Evolutionary conservation across 2,888 invertebrate genomes (phyloP).

Genomic region (Chloromyia formosa): DNA sequence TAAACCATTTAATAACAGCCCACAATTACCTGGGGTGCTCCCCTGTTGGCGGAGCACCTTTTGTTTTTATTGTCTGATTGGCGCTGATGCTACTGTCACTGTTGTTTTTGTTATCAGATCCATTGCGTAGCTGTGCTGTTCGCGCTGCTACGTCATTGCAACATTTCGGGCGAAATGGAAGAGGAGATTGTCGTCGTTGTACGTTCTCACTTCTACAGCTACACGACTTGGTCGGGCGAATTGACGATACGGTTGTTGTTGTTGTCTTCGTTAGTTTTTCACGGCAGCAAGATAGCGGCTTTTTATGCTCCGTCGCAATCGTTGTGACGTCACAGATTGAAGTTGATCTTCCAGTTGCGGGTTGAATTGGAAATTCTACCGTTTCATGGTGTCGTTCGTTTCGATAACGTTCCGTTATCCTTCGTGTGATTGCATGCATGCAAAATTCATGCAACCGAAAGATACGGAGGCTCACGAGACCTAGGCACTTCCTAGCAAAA

Average conservation of each 20-base stretch:
- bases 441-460: conserved; percentile 22
- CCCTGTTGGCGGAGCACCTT: no score
- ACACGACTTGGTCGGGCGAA: no score
- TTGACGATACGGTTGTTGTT: background rate
- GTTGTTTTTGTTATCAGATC: conserved; percentile 2
- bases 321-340: conserved; percentile 27
- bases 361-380: conserved; percentile 19
- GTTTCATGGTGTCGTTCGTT: conserved; percentile 15
- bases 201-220: background rate
- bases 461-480: background rate
- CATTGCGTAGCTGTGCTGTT: conserved; percentile 19
- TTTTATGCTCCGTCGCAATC: background rate
- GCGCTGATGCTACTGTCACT: background rate
- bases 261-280: conserved; percentile 19
- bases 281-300: conserved; percentile 41
- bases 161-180: background rate
- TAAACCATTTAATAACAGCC: no score
- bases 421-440: conserved; percentile 2
- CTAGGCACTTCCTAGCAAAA: background rate
- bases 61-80: no score
- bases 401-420: background rate
- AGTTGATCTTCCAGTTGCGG: conserved; percentile 5
- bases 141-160: conserved; percentile 11
- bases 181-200: conserved; percentile 5
- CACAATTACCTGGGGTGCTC: no score